Conservation (phyloP, 35 echinoderm and acorn worm species). For the Acanthaster planci region DNA sequence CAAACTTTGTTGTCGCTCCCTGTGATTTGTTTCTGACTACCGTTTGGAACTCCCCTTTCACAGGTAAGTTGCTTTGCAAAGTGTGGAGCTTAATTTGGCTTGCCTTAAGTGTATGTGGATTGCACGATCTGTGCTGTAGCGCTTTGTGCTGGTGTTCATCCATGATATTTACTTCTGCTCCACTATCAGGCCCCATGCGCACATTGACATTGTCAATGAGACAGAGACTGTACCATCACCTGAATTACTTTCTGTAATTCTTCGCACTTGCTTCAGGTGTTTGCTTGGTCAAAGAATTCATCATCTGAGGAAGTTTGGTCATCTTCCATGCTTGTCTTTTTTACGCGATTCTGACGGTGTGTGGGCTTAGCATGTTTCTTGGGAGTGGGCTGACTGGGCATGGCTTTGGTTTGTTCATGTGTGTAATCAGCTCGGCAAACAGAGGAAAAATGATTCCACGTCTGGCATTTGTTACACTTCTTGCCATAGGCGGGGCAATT, state of each 20-base stretch:
- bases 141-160: slow-evolving; percentile 56
- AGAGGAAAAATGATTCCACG: slow-evolving; percentile 44
- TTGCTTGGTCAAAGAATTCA: no score
- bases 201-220: slow-evolving; percentile 6
- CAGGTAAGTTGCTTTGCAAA: slow-evolving; percentile 26
- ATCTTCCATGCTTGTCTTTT: no score
- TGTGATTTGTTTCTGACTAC: slow-evolving; percentile 58
- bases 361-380: no score
- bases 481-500: slow-evolving; percentile 60
- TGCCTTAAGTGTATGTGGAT: neutral
- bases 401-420: neutral
- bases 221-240: neutral
- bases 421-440: slow-evolving; percentile 34
- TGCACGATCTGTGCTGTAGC: slow-evolving; percentile 40
- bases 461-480: slow-evolving; percentile 34
- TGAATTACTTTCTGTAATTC: neutral
- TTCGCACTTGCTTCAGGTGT: no score
- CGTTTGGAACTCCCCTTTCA: slow-evolving; percentile 53
- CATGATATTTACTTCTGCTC: slow-evolving; percentile 65
- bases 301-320: no score
- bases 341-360: no score
- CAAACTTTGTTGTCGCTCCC: slow-evolving; percentile 44
- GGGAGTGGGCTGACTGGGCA: no score
- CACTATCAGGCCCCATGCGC: slow-evolving; percentile 1
- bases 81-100: slow-evolving; percentile 29